Evolutionary conservation across 2,888 invertebrate species (phyloP), one percentile per base, ranked within the genome.

Genomic region (Arctia plantaginis): DNA sequence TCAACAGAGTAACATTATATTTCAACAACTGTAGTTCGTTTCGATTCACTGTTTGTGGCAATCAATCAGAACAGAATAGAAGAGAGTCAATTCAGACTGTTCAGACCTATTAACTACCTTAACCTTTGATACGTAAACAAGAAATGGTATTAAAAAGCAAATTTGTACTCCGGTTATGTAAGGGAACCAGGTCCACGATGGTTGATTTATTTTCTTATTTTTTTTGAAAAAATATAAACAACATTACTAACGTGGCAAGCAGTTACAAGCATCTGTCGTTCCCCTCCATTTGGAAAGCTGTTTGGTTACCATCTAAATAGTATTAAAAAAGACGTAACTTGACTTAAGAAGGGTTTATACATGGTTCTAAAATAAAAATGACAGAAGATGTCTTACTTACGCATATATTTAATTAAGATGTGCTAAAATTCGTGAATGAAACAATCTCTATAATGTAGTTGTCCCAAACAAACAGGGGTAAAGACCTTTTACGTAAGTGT

Each of bases 391-490:
- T 27, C 15, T 59, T 30, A 59, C 27, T 30, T 59, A 27, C 27
- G 59, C 59, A 27, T 59, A 12, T 55, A 7, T 27, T 93, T 93
- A 87, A 93, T 81, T 89, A 93, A 94, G 84, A 82, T 87, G 91
- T 92, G 93, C 88, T 93, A 93, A 93, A 90, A 89, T 87, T 90
- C 82, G 86, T 89, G 91, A 94, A 94, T 94, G 91, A 93, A 94
- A 92, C 93, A 92, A 94, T 92, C 92, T 90, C 88, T 92, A 91
- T 90, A 90, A 89, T 91, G 91, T 86, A 88, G 85, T 84, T 91
- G 95, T 95, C 94, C 95, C 92, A 94, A 94, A 95, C 93, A 95
- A 94, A 92, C 93, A 95, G 90, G 94, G 93, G 95, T 93, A 94
- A 95, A 94, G 93, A 94, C 91, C 95, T 94, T 95, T 95, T 95